phyloP scores from a whole-genome alignment of 2,113 vertebrate species.

The Ammodytes marinus region DNA sequence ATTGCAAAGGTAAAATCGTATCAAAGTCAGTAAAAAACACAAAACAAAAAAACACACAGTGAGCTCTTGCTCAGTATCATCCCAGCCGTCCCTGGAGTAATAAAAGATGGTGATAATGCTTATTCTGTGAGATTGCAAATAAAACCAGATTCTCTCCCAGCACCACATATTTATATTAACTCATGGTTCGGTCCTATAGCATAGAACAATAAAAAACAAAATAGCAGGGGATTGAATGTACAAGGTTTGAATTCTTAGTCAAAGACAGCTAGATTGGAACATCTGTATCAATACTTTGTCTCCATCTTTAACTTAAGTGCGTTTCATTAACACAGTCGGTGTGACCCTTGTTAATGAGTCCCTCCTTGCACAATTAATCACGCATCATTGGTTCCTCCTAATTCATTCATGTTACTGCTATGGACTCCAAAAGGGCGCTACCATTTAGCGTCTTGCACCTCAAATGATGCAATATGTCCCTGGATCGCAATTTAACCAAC shows the following conservation, averaged over 20 bases:
- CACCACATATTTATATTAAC: slow-evolving; percentile 1
- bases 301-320: slow-evolving; percentile 6
- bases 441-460: slow-evolving; percentile 59
- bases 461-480: slow-evolving; percentile 58
- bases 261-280: neutral
- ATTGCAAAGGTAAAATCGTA: slow-evolving; percentile 15
- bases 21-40: slow-evolving; percentile 14
- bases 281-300: neutral
- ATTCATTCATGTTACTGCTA: slow-evolving; percentile 46
- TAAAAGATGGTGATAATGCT: slow-evolving; percentile 23
- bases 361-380: slow-evolving; percentile 44
- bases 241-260: neutral
- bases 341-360: slow-evolving; percentile 41
- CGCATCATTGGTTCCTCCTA: slow-evolving; percentile 31
- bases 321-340: slow-evolving; percentile 20
- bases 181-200: neutral
- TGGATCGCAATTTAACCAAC: slow-evolving; percentile 67
- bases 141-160: slow-evolving; percentile 8
- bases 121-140: slow-evolving; percentile 6
- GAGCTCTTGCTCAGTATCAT: slow-evolving; percentile 16
- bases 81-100: neutral
- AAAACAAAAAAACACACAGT: slow-evolving; percentile 10
- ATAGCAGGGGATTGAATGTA: neutral
- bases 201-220: neutral
- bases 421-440: slow-evolving; percentile 55